phyloP scores from a whole-genome alignment of 2,797 vertebrate species.

The Columba guinea region DNA sequence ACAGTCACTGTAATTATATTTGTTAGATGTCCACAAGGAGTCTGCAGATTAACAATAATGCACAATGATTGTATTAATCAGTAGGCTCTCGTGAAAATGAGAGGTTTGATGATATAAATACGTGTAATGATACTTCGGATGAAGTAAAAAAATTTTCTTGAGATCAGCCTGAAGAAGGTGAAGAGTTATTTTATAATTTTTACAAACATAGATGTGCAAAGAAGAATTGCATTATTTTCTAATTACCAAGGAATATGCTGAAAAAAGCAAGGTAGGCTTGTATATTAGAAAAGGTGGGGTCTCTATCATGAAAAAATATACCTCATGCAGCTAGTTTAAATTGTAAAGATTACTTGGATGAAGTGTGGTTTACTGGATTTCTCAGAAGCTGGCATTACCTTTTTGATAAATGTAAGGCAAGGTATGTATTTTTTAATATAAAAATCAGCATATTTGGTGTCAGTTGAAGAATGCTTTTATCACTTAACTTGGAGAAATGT shows the following conservation, averaged over 20 bases:
- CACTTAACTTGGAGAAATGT: neutral
- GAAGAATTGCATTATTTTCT: neutral
- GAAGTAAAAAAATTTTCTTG: neutral
- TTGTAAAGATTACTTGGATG: neutral
- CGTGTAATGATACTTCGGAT: neutral
- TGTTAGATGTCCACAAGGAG: neutral
- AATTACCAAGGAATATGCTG: neutral
- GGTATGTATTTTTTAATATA: neutral
- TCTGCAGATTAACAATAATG: neutral
- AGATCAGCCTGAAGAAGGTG: neutral
- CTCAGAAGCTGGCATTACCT: neutral
- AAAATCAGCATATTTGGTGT: neutral
- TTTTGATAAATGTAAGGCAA: neutral
- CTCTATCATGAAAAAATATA: neutral
- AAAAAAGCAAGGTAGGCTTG: neutral
- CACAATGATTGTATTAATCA: constrained; percentile 30
- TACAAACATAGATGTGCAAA: neutral
- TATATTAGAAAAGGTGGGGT: neutral
- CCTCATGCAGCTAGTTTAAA: neutral
- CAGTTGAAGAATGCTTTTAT: neutral
- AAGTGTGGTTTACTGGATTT: neutral
- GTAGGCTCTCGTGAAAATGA: neutral
- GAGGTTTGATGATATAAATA: neutral
- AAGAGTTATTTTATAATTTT: neutral
- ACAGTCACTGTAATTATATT: neutral